Conservation (phyloP, 1,140 invertebrate species). For the Ceratina japonica region DNA sequence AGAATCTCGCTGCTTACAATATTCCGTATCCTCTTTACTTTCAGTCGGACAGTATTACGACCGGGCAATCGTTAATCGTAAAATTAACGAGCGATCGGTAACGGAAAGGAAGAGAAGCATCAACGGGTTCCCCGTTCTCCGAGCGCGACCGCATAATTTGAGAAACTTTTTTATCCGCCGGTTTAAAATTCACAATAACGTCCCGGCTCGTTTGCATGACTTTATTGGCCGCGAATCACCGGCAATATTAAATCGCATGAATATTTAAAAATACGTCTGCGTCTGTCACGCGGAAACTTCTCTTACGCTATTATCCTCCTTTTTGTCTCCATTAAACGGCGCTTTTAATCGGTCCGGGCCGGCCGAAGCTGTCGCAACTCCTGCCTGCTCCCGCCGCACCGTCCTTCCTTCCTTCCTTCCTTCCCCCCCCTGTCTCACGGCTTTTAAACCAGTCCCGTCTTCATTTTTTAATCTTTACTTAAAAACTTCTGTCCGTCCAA, state of each 20-base stretch:
- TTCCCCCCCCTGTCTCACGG: background rate
- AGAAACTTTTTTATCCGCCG: constrained; percentile 9
- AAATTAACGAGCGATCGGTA: background rate
- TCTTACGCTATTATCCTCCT: constrained; percentile 55
- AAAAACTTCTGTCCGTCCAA: constrained; percentile 28
- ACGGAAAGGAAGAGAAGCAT: constrained; percentile 12
- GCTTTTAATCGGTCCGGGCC: constrained; percentile 53
- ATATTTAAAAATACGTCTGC: constrained; percentile 61
- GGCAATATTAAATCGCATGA: constrained; percentile 62
- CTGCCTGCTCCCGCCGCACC: no score
- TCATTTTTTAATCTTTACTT: constrained; percentile 52
- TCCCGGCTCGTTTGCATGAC: constrained; percentile 56
- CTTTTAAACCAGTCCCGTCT: constrained; percentile 47
- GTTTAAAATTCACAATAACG: constrained; percentile 38
- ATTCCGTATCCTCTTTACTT: no score
- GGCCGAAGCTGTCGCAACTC: constrained; percentile 53
- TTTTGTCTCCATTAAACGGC: constrained; percentile 60
- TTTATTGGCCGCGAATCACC: constrained; percentile 51
- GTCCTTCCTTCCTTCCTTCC: no score
- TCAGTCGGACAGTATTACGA: no score
- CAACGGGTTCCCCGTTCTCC: constrained; percentile 6
- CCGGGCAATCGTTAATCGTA: no score
- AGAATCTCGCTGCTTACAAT: no score
- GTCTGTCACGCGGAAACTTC: constrained; percentile 33
- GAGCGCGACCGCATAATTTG: constrained; percentile 32